Evolutionary conservation across 2,113 vertebrate genomes (phyloP).

Genomic region (Motacilla alba): DNA sequence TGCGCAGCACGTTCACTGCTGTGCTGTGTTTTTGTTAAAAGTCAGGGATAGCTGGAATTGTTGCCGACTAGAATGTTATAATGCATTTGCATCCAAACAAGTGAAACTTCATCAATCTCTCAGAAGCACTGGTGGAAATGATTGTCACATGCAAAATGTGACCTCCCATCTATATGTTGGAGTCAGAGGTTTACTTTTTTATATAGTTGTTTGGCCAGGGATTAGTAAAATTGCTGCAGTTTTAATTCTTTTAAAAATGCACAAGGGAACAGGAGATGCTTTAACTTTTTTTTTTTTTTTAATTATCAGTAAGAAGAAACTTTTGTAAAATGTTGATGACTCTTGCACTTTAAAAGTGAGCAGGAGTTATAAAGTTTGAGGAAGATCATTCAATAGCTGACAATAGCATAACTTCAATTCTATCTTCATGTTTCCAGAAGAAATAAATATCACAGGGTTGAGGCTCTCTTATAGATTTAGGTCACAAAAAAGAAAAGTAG

Average conservation of each 20-base stretch:
- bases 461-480: neutral
- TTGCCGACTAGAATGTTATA: fast-evolving
- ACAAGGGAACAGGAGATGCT: neutral
- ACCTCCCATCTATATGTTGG: neutral
- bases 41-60: neutral
- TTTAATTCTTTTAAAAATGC: neutral
- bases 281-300: neutral
- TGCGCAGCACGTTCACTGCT: fast-evolving
- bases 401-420: neutral
- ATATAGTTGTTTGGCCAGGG: neutral
- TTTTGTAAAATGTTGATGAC: neutral
- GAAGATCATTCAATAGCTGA: neutral
- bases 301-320: neutral
- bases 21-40: fast-evolving
- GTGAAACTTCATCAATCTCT: neutral
- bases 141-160: neutral
- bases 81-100: neutral
- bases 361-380: neutral
- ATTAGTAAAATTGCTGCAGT: neutral
- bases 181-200: neutral
- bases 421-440: neutral
- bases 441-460: neutral
- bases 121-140: neutral
- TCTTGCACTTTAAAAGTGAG: neutral
- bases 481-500: neutral